Percentiles rank a stretch among this genome's conserved stretches.
phyloP scores from a whole-genome alignment of 2,797 vertebrate genomes.

The Megaceryle alcyon region DNA sequence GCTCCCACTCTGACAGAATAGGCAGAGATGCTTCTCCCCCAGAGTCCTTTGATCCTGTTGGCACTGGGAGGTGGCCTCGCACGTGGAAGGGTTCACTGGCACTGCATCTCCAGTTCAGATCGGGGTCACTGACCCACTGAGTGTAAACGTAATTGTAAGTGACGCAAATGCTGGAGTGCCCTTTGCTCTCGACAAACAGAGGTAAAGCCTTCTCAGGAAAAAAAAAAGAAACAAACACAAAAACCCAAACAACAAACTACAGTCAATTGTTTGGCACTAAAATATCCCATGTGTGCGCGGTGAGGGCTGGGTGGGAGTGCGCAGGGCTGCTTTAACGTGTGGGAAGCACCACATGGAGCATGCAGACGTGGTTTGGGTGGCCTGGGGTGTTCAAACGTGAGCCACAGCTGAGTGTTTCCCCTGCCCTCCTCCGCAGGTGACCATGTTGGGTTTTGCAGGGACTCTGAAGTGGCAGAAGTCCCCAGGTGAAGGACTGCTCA shows the following conservation, averaged over 20 bases:
- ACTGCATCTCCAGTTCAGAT: not conserved
- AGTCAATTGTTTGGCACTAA: not conserved
- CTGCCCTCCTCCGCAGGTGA: slow-evolving; percentile 78
- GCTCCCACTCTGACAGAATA: not conserved
- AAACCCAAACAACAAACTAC: not conserved
- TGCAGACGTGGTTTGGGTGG: not conserved
- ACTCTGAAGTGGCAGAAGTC: slow-evolving; percentile 82
- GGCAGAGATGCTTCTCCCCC: not conserved
- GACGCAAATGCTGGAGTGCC: slow-evolving; percentile 2
- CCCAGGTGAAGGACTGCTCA: slow-evolving; percentile 69
- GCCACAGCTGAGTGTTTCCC: not conserved
- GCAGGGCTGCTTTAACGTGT: not conserved
- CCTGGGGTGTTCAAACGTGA: not conserved
- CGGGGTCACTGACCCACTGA: not conserved
- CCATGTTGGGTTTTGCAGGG: slow-evolving; percentile 79
- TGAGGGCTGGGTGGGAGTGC: not conserved
- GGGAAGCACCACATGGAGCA: not conserved
- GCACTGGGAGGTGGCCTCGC: not conserved
- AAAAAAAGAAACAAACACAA: not conserved
- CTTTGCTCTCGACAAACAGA: slow-evolving; percentile 57
- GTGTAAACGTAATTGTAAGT: not conserved
- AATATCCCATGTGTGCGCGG: fast-evolving
- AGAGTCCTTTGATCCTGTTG: not conserved
- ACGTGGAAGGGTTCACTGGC: not conserved
- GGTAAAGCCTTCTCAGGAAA: not conserved